Conservation (phyloP, 2,113 vertebrate genomes). For the Nibea coibor region DNA sequence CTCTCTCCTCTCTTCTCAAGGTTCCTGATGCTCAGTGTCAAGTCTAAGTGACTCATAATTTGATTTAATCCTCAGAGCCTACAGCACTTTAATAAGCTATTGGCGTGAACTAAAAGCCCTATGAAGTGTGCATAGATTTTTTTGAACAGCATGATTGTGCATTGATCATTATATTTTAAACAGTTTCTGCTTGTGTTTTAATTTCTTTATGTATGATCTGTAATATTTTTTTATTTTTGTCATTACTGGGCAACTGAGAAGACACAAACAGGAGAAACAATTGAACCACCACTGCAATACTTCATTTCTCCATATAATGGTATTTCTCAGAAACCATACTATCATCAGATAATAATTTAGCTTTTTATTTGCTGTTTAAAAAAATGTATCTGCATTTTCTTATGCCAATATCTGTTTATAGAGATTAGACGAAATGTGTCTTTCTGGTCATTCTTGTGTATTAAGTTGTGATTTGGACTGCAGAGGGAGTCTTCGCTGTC, state of each 20-base stretch:
- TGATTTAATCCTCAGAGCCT: constrained; percentile 23
- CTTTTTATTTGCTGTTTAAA: no score
- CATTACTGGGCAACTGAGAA: neutral
- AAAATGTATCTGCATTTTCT: no score
- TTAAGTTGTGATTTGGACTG: no score
- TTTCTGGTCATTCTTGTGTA: no score
- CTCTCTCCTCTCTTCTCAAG: neutral
- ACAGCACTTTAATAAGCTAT: constrained; percentile 18
- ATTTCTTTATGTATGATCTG: neutral
- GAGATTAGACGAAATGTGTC: no score
- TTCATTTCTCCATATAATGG: no score
- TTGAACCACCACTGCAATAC: no score
- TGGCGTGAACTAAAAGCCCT: constrained; percentile 18
- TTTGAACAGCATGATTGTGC: neutral
- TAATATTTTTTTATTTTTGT: neutral
- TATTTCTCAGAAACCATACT: no score
- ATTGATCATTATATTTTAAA: neutral
- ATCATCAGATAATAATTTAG: no score
- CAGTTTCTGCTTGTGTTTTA: neutral
- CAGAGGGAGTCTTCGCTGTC: no score
- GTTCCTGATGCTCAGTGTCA: constrained; percentile 23
- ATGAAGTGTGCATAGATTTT: neutral
- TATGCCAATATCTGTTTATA: no score
- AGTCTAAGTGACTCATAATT: constrained; percentile 29
- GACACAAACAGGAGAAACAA: neutral